Evolutionary conservation across 2,888 invertebrate species (phyloP).

Genomic region (Fissipunctia ypsillon): DNA sequence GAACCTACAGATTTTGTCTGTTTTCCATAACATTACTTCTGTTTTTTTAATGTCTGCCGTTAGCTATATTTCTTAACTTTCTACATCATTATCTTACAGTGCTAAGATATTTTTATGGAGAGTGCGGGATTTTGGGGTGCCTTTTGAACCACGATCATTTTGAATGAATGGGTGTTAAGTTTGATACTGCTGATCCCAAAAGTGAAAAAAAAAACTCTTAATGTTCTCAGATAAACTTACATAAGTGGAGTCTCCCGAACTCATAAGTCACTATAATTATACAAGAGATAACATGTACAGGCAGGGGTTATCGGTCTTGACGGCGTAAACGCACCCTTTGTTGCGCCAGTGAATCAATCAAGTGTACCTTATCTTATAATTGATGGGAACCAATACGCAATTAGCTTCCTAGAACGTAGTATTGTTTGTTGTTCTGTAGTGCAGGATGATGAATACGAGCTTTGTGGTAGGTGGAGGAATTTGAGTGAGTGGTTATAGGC

Average conservation of each 20-base stretch:
- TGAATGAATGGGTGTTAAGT: not conserved
- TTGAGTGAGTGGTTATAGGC: slow-evolving; percentile 13
- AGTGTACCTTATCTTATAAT: slow-evolving; percentile 63
- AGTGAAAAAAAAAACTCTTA: slow-evolving; percentile 12
- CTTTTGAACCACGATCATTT: not conserved
- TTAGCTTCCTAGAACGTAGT: slow-evolving; percentile 38
- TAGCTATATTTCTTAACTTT: not conserved
- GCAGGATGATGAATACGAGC: slow-evolving; percentile 8
- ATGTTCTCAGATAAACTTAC: slow-evolving; percentile 46
- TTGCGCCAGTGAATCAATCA: slow-evolving; percentile 55
- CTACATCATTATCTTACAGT: not conserved
- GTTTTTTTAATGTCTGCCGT: not conserved
- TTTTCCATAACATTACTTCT: too few relatives aligned
- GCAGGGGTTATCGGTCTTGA: slow-evolving; percentile 59
- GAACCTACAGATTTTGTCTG: too few relatives aligned
- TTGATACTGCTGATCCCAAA: slow-evolving; percentile 1
- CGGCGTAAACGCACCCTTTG: slow-evolving; percentile 57
- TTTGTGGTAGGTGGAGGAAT: slow-evolving; percentile 36
- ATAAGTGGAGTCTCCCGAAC: slow-evolving; percentile 48
- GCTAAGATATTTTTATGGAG: not conserved
- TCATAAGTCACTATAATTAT: slow-evolving; percentile 58
- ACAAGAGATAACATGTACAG: slow-evolving; percentile 54
- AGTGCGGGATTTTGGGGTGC: not conserved
- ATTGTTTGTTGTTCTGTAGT: slow-evolving; percentile 37
- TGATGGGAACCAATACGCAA: slow-evolving; percentile 58